Conservation (phyloP, 2,797 vertebrate species). For the Spheniscus humboldti region DNA sequence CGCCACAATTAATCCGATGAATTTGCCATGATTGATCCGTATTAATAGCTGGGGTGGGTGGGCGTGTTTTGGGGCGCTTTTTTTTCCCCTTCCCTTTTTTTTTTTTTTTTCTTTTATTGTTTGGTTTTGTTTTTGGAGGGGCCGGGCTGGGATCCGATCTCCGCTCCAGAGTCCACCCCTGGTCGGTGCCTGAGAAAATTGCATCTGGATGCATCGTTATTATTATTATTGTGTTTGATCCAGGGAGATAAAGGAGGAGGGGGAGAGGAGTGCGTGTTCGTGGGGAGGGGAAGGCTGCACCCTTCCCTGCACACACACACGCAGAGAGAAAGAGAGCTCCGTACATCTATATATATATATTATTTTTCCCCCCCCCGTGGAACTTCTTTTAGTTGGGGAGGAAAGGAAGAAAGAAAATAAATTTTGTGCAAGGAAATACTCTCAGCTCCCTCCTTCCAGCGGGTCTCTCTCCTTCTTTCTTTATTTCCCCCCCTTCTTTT, state of each 20-base stretch:
- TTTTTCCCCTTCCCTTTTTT: neutral
- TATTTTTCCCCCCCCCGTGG: neutral
- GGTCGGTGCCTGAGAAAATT: constrained; percentile 44
- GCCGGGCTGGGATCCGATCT: neutral
- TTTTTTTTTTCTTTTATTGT: neutral
- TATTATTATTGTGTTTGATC: constrained; percentile 50
- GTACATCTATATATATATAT: neutral
- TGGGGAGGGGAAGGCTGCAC: constrained; percentile 55
- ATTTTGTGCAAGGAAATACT: constrained; percentile 44
- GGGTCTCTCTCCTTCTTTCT: constrained; percentile 25
- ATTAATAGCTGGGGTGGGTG: constrained; percentile 34
- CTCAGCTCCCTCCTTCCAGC: constrained; percentile 30
- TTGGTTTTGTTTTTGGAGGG: constrained; percentile 13
- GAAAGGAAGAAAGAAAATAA: constrained; percentile 55
- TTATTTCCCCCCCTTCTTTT: neutral
- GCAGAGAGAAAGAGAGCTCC: constrained; percentile 7
- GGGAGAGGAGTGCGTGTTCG: constrained; percentile 61
- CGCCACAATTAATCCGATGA: constrained; percentile 45
- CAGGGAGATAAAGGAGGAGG: constrained; percentile 59
- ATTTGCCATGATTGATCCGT: constrained; percentile 43
- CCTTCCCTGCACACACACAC: constrained; percentile 19
- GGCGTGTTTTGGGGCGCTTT: neutral
- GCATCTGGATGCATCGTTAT: constrained; percentile 46
- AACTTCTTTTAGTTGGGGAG: constrained; percentile 61
- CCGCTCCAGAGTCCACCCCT: neutral